A percentile compares a stretch with the other conserved stretches of the same genome.
These are phyloP conservation scores for Lateolabrax maculatus DNA, from an alignment of 2,797 vertebrate species.

Conservation along the genomic window DNA sequence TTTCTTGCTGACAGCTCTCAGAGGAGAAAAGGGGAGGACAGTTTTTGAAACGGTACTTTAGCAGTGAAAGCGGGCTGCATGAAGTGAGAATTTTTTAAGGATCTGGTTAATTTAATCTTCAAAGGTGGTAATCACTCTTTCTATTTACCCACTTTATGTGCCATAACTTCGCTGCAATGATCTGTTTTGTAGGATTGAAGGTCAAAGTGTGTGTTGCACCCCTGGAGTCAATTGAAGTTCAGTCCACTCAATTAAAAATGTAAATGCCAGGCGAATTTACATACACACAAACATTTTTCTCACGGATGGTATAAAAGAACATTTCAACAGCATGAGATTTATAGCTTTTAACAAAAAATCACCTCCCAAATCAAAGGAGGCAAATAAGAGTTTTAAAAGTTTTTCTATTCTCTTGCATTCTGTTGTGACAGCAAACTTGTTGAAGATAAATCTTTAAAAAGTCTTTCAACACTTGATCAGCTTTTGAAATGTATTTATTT, in stretches of 20 bases:
- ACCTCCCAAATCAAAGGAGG: constrained; percentile 20
- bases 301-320: constrained; percentile 12
- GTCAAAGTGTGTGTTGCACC: constrained; percentile 2
- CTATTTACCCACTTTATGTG: constrained; percentile 17
- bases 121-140: constrained; percentile 14
- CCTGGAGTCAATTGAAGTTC: constrained; percentile 43
- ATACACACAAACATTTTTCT: not conserved
- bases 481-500: not conserved
- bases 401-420: constrained; percentile 6
- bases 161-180: not conserved
- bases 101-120: constrained; percentile 15
- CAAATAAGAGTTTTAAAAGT: constrained; percentile 14
- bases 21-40: constrained; percentile 25
- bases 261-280: constrained; percentile 25
- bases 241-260: constrained; percentile 42
- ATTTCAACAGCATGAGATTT: constrained; percentile 29
- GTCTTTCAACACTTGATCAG: constrained; percentile 1
- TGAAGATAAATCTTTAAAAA: not conserved
- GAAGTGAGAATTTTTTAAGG: not conserved
- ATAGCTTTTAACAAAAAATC: constrained; percentile 25
- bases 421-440: constrained; percentile 15
- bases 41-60: constrained; percentile 49
- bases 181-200: constrained; percentile 13
- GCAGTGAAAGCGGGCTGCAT: constrained; percentile 19
- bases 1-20: constrained; percentile 63